These are phyloP conservation scores for Apamea epomidion DNA, from an alignment of 2,888 invertebrate species.

Conservation along the genomic window DNA sequence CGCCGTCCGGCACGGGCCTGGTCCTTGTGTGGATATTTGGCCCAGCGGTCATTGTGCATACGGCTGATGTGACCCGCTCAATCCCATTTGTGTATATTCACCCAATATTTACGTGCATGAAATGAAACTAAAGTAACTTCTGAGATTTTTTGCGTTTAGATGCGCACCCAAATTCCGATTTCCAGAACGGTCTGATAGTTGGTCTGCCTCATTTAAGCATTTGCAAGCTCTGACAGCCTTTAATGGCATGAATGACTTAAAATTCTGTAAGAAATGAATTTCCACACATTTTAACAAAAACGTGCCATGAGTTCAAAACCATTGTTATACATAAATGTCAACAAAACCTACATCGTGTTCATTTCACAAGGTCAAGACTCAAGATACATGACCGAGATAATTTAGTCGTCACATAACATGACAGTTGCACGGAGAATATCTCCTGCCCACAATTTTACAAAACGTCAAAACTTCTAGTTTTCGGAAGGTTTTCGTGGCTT, in stretches of 20 bases:
- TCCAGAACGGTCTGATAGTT: background rate
- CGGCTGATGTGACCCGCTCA: too few species aligned
- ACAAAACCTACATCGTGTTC: slow-evolving; percentile 27
- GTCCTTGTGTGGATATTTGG: too few species aligned
- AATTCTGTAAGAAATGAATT: background rate
- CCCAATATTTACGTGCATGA: background rate
- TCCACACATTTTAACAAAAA: slow-evolving; percentile 10
- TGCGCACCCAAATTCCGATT: background rate
- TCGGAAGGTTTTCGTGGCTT: background rate
- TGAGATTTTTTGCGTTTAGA: background rate
- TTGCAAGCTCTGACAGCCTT: background rate
- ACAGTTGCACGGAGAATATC: slow-evolving; percentile 3
- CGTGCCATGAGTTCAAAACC: slow-evolving; percentile 11
- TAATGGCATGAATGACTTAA: too few species aligned
- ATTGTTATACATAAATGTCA: slow-evolving; percentile 32
- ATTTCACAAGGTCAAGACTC: slow-evolving; percentile 43
- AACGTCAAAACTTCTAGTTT: slow-evolving; percentile 21
- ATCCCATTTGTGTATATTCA: too few species aligned
- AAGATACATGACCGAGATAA: slow-evolving; percentile 42
- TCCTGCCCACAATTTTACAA: slow-evolving; percentile 15
- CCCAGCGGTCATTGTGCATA: too few species aligned
- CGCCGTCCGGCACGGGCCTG: too few species aligned
- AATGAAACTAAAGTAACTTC: background rate
- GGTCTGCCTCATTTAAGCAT: background rate
- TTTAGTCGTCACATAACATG: slow-evolving; percentile 23